These are phyloP conservation scores for Rambutsinella grinnellia DNA, from an alignment of 2,888 invertebrate genomes.

Conservation along the genomic window DNA sequence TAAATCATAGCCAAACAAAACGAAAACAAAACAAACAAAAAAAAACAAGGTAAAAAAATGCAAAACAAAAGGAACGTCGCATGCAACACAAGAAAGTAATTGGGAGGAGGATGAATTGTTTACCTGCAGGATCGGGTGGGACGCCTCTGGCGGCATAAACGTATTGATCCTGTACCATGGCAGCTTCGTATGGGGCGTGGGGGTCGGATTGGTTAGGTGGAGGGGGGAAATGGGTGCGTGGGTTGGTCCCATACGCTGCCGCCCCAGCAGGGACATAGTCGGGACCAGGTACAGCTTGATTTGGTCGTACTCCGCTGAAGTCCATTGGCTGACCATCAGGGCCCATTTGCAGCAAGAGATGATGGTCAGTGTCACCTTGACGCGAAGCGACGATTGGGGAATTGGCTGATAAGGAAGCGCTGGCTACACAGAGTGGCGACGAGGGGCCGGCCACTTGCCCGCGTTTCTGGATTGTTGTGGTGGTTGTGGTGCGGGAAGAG, in stretches of 20 bases:
- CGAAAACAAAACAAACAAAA: slow-evolving; percentile 26
- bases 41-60: slow-evolving; percentile 33
- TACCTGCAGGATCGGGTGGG: slow-evolving; percentile 65
- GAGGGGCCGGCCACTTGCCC: neutral
- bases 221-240: slow-evolving; percentile 67
- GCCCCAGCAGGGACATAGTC: slow-evolving; percentile 63
- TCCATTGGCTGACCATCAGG: slow-evolving; percentile 71
- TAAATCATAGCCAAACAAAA: slow-evolving; percentile 33
- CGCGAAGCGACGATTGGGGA: slow-evolving; percentile 32
- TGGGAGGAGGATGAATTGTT: neutral
- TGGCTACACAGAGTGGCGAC: neutral
- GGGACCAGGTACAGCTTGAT: slow-evolving; percentile 64
- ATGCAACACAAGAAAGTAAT: neutral
- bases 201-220: slow-evolving; percentile 55
- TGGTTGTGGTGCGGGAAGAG: slow-evolving; percentile 37
- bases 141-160: slow-evolving; percentile 61
- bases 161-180: slow-evolving; percentile 64
- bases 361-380: slow-evolving; percentile 13
- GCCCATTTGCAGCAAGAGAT: slow-evolving; percentile 70
- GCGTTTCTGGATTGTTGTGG: slow-evolving; percentile 37
- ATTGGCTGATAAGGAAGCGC: neutral
- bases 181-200: slow-evolving; percentile 55
- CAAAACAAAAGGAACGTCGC: slow-evolving; percentile 4
- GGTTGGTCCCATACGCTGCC: slow-evolving; percentile 64
- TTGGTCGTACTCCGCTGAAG: slow-evolving; percentile 65